phyloP scores from a whole-genome alignment of 2,888 invertebrate species.

The Toxonevra muliebris region DNA sequence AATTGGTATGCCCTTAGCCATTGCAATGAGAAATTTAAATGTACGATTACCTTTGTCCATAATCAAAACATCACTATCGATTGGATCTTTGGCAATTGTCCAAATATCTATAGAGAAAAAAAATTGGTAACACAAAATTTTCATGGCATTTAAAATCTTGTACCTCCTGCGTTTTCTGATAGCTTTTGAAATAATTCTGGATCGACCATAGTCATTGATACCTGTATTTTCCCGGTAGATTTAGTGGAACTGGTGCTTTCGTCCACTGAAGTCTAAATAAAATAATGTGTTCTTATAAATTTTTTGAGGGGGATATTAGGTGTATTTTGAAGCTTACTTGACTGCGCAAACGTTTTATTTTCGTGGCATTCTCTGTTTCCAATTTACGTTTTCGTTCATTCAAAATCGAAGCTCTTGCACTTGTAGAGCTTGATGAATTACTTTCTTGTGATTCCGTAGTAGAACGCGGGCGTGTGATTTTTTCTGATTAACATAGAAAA shows the following conservation, averaged over 20 bases:
- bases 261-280: slow-evolving; percentile 19
- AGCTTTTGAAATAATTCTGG: slow-evolving; percentile 34
- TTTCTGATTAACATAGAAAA: background rate
- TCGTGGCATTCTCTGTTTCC: slow-evolving; percentile 5
- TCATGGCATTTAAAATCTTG: background rate
- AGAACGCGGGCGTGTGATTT: slow-evolving; percentile 22
- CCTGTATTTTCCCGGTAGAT: slow-evolving; percentile 21
- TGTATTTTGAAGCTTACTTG: slow-evolving; percentile 18
- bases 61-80: slow-evolving; percentile 68
- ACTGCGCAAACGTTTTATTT: slow-evolving; percentile 32
- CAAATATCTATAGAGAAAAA: slow-evolving; percentile 57
- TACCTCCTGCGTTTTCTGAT: slow-evolving; percentile 34
- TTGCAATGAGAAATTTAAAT: slow-evolving; percentile 70
- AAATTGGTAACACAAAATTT: background rate
- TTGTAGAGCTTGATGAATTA: slow-evolving; percentile 13
- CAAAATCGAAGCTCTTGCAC: background rate
- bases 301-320: background rate
- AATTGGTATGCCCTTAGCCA: slow-evolving; percentile 71
- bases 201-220: slow-evolving; percentile 45
- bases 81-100: slow-evolving; percentile 66
- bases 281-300: slow-evolving; percentile 7
- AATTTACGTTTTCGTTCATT: slow-evolving; percentile 30
- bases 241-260: background rate
- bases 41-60: slow-evolving; percentile 68
- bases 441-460: slow-evolving; percentile 30